phyloP scores from a whole-genome alignment of 2,113 vertebrate species.

The Excalfactoria chinensis region DNA sequence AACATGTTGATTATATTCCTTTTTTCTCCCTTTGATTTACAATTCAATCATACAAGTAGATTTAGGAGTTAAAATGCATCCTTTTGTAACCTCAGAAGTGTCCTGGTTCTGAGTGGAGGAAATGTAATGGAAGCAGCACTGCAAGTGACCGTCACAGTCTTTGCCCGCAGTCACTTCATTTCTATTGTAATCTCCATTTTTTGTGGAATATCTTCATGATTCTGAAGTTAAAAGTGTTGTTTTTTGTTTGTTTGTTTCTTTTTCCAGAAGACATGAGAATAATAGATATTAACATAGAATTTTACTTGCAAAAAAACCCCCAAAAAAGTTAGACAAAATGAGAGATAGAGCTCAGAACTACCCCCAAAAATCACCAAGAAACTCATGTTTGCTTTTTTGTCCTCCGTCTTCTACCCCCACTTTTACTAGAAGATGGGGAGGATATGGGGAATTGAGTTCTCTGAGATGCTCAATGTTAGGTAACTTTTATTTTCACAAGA shows the following conservation, averaged over 20 bases:
- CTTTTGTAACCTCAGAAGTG: not conserved
- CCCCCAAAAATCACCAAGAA: not conserved
- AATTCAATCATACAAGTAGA: not conserved
- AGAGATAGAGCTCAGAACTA: not conserved
- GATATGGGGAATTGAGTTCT: not conserved
- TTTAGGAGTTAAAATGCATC: not conserved
- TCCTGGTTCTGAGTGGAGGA: not conserved
- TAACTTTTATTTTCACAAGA: slow-evolving; percentile 4
- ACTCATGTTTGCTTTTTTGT: not conserved
- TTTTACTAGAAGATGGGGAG: not conserved
- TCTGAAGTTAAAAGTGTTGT: not conserved
- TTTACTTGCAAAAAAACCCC: not conserved
- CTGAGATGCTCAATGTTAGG: not conserved
- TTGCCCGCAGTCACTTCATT: not conserved
- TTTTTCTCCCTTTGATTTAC: not conserved
- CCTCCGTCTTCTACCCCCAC: not conserved
- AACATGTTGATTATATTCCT: not conserved
- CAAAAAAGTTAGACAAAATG: not conserved
- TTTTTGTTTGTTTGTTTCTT: not conserved
- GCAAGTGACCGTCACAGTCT: not conserved
- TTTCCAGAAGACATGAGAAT: not conserved
- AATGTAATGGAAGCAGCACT: not conserved
- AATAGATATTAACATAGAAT: not conserved
- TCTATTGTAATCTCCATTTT: rapidly evolving
- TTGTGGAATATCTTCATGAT: not conserved